A percentile compares a stretch with the other conserved stretches of the same genome.
These are phyloP conservation scores for Oxyura jamaicensis DNA, from an alignment of 2,113 vertebrate species.

Conservation along the genomic window DNA sequence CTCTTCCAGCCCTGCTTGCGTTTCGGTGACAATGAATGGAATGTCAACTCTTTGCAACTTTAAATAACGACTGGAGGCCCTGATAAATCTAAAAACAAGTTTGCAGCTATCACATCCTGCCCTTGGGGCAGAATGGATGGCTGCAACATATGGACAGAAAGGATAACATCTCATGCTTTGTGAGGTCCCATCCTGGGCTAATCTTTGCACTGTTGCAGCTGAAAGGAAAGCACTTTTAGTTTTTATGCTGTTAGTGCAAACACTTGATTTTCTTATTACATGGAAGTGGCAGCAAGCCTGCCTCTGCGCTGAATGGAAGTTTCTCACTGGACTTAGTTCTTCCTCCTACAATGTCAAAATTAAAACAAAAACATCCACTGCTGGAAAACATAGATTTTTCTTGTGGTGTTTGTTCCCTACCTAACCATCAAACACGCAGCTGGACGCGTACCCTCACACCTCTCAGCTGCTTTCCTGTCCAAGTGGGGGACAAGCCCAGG, in stretches of 20 bases:
- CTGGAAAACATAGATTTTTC: neutral
- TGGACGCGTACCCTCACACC: neutral
- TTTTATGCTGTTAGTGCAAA: neutral
- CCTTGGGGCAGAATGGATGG: neutral
- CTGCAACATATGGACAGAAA: neutral
- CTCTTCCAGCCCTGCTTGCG: neutral
- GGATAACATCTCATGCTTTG: neutral
- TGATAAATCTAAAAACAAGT: neutral
- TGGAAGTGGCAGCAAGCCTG: neutral
- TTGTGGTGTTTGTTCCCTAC: neutral
- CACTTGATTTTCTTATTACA: neutral
- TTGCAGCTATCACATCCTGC: neutral
- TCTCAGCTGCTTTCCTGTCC: neutral
- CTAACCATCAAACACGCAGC: too few species aligned
- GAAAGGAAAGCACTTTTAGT: neutral
- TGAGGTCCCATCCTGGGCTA: neutral
- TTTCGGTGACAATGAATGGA: neutral
- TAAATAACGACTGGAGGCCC: neutral
- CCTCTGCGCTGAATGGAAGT: neutral
- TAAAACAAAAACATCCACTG: neutral
- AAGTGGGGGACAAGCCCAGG: neutral
- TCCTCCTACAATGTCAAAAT: too few species aligned
- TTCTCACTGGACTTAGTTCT: neutral
- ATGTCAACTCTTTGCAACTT: neutral
- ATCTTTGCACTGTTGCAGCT: neutral